phyloP scores from a whole-genome alignment of 2,888 invertebrate species.

The Ormyrus rosae region DNA sequence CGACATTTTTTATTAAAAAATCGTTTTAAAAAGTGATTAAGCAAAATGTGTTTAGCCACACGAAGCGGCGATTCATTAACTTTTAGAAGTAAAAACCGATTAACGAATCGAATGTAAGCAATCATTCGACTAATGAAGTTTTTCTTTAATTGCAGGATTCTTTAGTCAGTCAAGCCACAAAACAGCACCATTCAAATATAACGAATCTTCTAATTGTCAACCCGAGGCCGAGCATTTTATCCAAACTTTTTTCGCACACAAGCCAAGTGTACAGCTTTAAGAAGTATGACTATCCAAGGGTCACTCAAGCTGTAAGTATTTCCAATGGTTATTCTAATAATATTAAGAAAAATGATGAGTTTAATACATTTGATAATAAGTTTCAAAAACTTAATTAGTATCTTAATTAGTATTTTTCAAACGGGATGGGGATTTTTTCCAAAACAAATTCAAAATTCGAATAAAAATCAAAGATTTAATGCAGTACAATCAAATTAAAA shows the following conservation, averaged over 20 bases:
- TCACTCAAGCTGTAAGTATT: conserved; percentile 77
- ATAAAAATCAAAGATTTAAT: no score
- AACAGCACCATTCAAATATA: conserved; percentile 76
- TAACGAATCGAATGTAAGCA: no score
- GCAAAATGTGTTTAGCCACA: not conserved
- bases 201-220: conserved; percentile 78
- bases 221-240: conserved; percentile 77
- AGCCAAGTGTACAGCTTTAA: conserved; percentile 82
- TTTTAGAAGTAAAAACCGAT: no score
- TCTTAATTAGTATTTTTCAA: not conserved
- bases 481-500: no score
- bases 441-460: not conserved
- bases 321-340: no score
- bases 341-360: no score
- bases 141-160: conserved; percentile 77
- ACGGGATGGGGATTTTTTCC: no score
- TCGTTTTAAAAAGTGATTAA: conserved; percentile 5
- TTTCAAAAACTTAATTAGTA: conserved; percentile 52
- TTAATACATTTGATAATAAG: no score
- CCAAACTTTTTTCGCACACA: conserved; percentile 77
- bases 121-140: not conserved
- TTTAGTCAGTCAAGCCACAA: conserved; percentile 78
- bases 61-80: no score
- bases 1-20: no score
- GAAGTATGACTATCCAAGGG: conserved; percentile 83